phyloP scores from a whole-genome alignment of 2,113 vertebrate species.

The Cairina moschata region DNA sequence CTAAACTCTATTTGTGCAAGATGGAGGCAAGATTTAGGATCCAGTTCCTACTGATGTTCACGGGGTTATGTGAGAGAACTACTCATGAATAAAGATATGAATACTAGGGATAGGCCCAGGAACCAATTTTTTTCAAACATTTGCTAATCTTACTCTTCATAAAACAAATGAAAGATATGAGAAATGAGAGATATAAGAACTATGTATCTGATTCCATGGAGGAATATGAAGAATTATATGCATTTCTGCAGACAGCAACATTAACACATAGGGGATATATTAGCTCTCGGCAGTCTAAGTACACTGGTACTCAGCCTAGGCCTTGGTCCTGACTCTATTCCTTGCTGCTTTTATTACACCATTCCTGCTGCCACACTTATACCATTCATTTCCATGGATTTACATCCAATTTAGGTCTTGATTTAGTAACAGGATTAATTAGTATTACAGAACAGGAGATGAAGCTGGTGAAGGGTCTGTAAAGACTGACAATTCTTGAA shows the following conservation, averaged over 20 bases:
- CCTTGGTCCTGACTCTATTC: background rate
- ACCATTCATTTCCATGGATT: background rate
- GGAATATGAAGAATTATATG: background rate
- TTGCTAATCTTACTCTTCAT: background rate
- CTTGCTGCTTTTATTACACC: background rate
- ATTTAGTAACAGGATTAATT: background rate
- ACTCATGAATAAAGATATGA: background rate
- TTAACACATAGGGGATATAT: background rate
- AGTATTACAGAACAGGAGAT: background rate
- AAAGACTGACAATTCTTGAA: background rate
- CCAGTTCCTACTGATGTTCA: background rate
- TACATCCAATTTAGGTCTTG: background rate
- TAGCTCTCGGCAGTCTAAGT: background rate
- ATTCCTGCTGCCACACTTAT: background rate
- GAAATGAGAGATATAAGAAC: background rate
- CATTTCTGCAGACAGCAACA: background rate
- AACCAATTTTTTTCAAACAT: background rate
- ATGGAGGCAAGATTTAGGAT: background rate
- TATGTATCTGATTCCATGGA: background rate
- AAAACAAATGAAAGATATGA: background rate
- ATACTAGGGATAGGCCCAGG: background rate
- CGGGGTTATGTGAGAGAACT: background rate
- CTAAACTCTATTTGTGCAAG: background rate
- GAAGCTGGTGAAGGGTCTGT: background rate
- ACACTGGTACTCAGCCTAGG: background rate